Evolutionary conservation across 2,797 vertebrate species (phyloP).

Genomic region (Syngnathus acus): DNA sequence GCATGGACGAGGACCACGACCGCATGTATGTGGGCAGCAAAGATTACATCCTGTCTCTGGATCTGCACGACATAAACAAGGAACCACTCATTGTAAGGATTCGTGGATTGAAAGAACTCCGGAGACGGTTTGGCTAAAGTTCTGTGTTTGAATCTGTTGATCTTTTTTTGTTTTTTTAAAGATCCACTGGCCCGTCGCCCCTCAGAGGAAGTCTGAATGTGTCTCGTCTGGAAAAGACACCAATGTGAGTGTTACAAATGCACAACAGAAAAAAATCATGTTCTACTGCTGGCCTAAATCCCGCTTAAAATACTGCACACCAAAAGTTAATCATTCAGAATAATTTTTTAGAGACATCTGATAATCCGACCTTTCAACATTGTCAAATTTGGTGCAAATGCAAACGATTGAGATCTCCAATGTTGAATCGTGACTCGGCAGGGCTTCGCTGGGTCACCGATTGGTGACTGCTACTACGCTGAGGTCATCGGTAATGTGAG

Average conservation of each 20-base stretch:
- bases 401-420: background rate
- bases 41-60: slow-evolving; percentile 94
- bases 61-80: slow-evolving; percentile 98
- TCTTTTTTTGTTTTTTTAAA: slow-evolving; percentile 41
- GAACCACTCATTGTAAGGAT: slow-evolving; percentile 95
- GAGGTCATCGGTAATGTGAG: background rate
- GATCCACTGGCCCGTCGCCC: slow-evolving; percentile 94
- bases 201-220: slow-evolving; percentile 92
- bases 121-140: background rate
- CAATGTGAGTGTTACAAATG: slow-evolving; percentile 75
- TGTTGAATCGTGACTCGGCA: too few species aligned
- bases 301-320: background rate
- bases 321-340: background rate
- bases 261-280: background rate
- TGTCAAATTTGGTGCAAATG: background rate
- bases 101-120: slow-evolving; percentile 1
- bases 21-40: slow-evolving; percentile 99
- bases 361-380: background rate
- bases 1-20: slow-evolving; percentile 98
- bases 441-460: background rate
- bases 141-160: slow-evolving; percentile 13
- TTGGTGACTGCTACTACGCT: background rate
- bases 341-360: background rate
- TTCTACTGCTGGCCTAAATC: background rate
- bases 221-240: slow-evolving; percentile 93